Base-by-base conservation (phyloP, 2,797 vertebrate species). In the Phrynocephalus vlangalii region DNA sequence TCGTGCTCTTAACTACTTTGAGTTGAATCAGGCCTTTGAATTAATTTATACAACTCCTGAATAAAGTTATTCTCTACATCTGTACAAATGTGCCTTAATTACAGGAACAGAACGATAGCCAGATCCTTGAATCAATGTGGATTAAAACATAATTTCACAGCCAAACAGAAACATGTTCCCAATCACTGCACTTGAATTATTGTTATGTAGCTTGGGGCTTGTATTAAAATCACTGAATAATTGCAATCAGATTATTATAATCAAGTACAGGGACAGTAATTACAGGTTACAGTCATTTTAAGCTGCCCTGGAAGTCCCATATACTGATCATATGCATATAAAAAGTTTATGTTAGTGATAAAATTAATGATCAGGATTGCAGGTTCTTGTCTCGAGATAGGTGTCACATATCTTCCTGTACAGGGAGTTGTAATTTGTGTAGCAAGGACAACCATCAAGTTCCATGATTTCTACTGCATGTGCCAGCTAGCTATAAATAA, bases 231-330 rank as follows among this genome's bases (percentile, higher is more conserved):
- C 97, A 98, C 98, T 98, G 98, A 99, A 99, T 99, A 99, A 99
- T 99, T 99, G 98, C 98, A 99, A 99, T 99, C 98, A 99, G 98
- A 99, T 99, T 99, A 99, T 98, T 98, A 98, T 99, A 99, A 99
- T 99, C 98, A 99, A 99, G 98, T 98, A 97, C 97, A 98, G 97
- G 97, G 98, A 97, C 97, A 98, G 98, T 99, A 99, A 99, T 99
- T 99, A 99, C 98, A 99, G 98, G 98, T 98, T 99, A 98, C 97
- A 99, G 97, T 98, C 97, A 98, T 98, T 99, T 97, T 98, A 98
- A 98, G 96, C 97, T 97, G 97, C 98, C 98, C 98, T 98, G 97
- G 96, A 98, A 98, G 97, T 98, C 98, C 97, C 96, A 96, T 97
- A 97, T 97, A 97, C 96, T 96, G 97, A 98, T 98, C 96, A 97